Evolutionary conservation across 2,113 vertebrate genomes (phyloP).

Genomic region (Neomonachus schauinslandi): DNA sequence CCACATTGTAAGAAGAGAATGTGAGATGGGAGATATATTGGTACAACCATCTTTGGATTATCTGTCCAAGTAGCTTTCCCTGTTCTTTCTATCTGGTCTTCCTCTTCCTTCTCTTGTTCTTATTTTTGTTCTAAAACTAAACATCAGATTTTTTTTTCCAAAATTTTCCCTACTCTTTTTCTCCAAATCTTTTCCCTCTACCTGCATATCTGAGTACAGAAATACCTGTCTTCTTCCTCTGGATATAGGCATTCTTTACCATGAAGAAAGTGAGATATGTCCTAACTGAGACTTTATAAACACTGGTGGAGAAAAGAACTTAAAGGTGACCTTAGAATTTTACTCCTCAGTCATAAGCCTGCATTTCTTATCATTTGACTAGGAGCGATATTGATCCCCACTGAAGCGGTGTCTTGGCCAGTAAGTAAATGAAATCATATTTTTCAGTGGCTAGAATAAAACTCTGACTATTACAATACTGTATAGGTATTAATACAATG

Average conservation of each 20-base stretch:
- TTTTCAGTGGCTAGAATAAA: not conserved
- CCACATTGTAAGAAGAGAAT: not conserved
- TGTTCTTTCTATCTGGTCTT: not conserved
- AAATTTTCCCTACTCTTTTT: not conserved
- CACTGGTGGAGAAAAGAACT: not conserved
- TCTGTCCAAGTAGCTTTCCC: not conserved
- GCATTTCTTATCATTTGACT: not conserved
- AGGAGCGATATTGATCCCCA: not conserved
- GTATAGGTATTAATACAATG: not conserved
- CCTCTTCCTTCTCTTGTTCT: not conserved
- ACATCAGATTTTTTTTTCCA: not conserved
- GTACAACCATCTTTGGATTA: not conserved
- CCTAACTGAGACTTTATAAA: not conserved
- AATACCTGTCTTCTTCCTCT: not conserved
- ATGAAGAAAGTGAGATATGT: not conserved
- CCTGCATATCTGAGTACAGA: not conserved
- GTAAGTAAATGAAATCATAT: not conserved
- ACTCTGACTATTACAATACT: not conserved
- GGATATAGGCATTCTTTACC: not conserved
- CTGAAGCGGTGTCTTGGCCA: not conserved
- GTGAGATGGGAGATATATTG: not conserved
- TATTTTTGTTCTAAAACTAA: constrained; percentile 31
- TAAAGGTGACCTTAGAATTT: not conserved
- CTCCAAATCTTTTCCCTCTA: not conserved
- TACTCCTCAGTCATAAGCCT: not conserved